Evolutionary conservation across 1,140 invertebrate species (phyloP), one percentile per base, ranked within the genome.

Genomic region (Euschistus heros): DNA sequence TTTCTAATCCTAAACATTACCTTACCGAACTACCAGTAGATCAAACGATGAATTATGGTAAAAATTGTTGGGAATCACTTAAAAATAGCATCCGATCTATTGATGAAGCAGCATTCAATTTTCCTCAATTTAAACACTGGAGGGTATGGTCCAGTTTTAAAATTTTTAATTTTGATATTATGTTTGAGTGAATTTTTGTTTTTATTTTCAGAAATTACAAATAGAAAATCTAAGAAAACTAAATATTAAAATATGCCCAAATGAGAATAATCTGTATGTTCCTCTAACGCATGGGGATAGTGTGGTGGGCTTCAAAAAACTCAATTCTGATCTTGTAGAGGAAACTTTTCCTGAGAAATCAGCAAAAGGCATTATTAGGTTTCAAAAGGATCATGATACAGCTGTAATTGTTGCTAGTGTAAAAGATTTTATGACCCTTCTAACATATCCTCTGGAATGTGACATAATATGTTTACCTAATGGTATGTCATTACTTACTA

Each of bases 391-490:
- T 2, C 3, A 33, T n/a, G 20, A 64, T n/a, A 54, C 62, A 27
- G 47, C 62, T 33, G 14, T 64, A 5, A 26, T 64, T 52, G 50
- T 54, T 30, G 33, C 46, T 13, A 54, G n/a, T 46, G 7, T 64
- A 15, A 54, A 30, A 22, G 62, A 64, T 37, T 64, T 64, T 30
- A 3, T 64, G 0, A 47, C 62, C 4, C 30, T 64, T 17, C 7
- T 26, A 15, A 3, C 20, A 7, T n/a, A 27, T 18, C 44, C 18
- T 24, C n/a, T 64, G 13, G 22, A 27, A 2, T n/a, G 2, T 33
- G 47, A 54, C 52, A 54, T 64, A 6, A 64, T 64, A n/a, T 64
- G 62, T 59, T 65, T 65, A 46, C 55, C 64, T 10, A 24, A 65
- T 59, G 64, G 64, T 65, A 65, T 33, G 2, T 50, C 44, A 18